Percentiles rank a stretch among this genome's conserved stretches.
These are phyloP conservation scores for Eulemur macaco DNA, from an alignment of 2,113 vertebrate species.

Conservation along the genomic window DNA sequence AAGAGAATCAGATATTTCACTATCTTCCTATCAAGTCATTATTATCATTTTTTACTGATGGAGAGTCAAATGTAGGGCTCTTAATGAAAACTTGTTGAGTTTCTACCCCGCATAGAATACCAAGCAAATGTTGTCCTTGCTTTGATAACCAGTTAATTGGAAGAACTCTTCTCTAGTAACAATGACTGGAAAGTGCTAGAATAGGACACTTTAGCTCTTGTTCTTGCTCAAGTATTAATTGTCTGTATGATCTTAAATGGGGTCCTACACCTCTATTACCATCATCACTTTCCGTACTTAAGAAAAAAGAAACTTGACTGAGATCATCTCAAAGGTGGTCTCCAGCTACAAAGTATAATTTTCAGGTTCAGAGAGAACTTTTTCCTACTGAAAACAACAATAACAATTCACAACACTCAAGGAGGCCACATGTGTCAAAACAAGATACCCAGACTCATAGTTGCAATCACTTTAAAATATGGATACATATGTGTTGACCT, in stretches of 20 bases:
- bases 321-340: neutral
- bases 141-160: neutral
- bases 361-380: neutral
- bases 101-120: neutral
- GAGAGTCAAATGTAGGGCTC: neutral
- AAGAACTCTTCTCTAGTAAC: neutral
- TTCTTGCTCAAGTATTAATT: neutral
- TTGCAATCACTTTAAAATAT: neutral
- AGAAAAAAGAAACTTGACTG: neutral
- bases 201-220: fast-evolving
- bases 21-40: neutral
- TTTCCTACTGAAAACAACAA: neutral
- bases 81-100: neutral
- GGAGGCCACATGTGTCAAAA: neutral
- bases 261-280: neutral
- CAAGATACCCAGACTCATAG: neutral
- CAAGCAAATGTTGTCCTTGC: neutral
- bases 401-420: neutral
- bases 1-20: neutral
- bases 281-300: neutral
- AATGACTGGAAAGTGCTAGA: neutral
- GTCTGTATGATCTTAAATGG: neutral
- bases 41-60: neutral
- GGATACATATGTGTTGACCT: neutral
- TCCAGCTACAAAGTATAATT: neutral